Conservation (phyloP, 1,140 invertebrate species). For the Chrysopa pallens region DNA sequence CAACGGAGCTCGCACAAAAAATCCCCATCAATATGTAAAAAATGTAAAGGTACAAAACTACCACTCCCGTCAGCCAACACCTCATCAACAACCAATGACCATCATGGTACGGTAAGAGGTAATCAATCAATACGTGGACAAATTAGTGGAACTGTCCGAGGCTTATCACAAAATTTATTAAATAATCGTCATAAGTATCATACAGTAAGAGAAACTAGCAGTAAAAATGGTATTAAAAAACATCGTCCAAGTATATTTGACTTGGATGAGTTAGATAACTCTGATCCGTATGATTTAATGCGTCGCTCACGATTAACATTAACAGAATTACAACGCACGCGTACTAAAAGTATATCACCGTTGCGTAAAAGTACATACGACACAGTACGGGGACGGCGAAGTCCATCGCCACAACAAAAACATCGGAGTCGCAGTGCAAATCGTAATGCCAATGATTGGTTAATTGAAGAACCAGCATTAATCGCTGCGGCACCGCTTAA, state of each 20-base stretch:
- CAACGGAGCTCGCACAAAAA: constrained; percentile 38
- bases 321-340: constrained; percentile 26
- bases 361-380: constrained; percentile 21
- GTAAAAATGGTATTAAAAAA: constrained; percentile 19
- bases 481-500: constrained; percentile 30
- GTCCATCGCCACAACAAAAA: constrained; percentile 12
- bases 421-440: constrained; percentile 16
- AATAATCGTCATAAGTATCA: constrained; percentile 2
- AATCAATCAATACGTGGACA: too few species aligned
- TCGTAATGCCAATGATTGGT: constrained; percentile 23
- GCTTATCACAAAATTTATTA: constrained; percentile 20
- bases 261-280: constrained; percentile 16
- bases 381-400: constrained; percentile 17
- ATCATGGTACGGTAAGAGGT: too few species aligned
- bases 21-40: constrained; percentile 40
- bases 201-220: constrained; percentile 36
- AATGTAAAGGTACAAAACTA: constrained; percentile 57
- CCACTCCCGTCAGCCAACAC: constrained; percentile 28
- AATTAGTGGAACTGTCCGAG: constrained; percentile 31
- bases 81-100: constrained; percentile 17
- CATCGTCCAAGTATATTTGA: constrained; percentile 36
- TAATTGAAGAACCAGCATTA: constrained; percentile 25
- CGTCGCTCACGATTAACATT: constrained; percentile 50
- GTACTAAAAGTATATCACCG: constrained; percentile 40
- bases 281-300: constrained; percentile 66